Base-by-base conservation (phyloP, 1,140 invertebrate genomes). In the Lineus longissimus region DNA sequence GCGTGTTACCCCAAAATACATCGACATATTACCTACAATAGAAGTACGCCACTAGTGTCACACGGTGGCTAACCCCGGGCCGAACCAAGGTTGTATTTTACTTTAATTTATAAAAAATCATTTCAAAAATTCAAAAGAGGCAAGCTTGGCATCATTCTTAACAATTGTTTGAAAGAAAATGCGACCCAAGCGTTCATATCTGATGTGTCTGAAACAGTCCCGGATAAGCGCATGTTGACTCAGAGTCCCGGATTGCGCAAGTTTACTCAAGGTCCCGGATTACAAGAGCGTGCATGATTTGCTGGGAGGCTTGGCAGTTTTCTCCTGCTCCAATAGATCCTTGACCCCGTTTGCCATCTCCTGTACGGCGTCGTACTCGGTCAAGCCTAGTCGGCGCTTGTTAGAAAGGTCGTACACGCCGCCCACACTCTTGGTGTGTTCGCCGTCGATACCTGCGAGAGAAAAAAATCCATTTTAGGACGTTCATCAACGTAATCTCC, bases 401-500 rank as follows among this genome's bases (percentile, higher is more conserved):
- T 81, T 81, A 4, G 80, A 82, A 43, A 81, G 75, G 54, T 81
- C 80, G 63, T 81, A 82, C 30, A 96, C 87, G n/a, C 70, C 73
- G 43, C 68, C 73, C n/a, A 69, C 69, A 64, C 68, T 74, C 60
- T 95, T 92, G 55, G 93, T 94, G 84, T 96, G 93, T 84, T 95
- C 93, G 60, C 94, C 94, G 64, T 91, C 88, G 25, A 92, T 95
- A 58, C 94, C 94, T 78, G 0, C n/a, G n/a, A n/a, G n/a, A n/a
- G 4, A 62, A 62, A 45, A 64, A 36, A 17, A 29, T 17, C 19
- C 25, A 55, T 22, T 30, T 22, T 29, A 55, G 27, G 33, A 36
- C n/a, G n/a, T n/a, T n/a, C n/a, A 43, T 43, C 40, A 43, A 43
- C 40, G 19, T 11, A 11, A 43, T 11, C 11, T 13, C 11, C 19